These are phyloP conservation scores for Gari tellinella DNA, from an alignment of 2,888 invertebrate species.

Conservation along the genomic window DNA sequence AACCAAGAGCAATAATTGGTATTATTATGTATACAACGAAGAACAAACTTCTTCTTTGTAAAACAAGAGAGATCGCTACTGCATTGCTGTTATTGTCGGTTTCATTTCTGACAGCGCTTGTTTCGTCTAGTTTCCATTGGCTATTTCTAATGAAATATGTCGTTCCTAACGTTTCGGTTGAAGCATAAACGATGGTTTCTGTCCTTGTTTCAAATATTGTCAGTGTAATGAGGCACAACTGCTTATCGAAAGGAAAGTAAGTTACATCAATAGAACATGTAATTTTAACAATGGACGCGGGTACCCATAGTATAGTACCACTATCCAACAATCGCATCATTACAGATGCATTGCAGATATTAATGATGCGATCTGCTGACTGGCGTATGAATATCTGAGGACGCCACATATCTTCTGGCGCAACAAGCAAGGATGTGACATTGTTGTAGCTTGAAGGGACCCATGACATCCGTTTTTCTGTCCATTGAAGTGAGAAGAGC, in stretches of 20 bases:
- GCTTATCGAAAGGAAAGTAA: constrained; percentile 47
- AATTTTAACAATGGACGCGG: constrained; percentile 17
- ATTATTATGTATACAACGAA: constrained; percentile 35
- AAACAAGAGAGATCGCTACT: neutral
- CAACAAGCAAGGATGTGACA: constrained; percentile 11
- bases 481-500: constrained; percentile 19
- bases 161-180: neutral
- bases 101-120: neutral
- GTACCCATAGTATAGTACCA: constrained; percentile 29
- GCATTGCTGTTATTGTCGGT: neutral
- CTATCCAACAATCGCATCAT: constrained; percentile 7
- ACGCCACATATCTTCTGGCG: constrained; percentile 32
- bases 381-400: constrained; percentile 36
- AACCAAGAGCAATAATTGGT: constrained; percentile 33
- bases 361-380: constrained; percentile 6
- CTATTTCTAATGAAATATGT: constrained; percentile 23
- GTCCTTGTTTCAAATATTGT: neutral
- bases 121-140: constrained; percentile 24
- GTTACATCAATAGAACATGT: constrained; percentile 41
- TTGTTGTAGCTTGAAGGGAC: constrained; percentile 24
- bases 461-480: constrained; percentile 37
- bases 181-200: constrained; percentile 2
- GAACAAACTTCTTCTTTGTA: constrained; percentile 35
- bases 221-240: constrained; percentile 29
- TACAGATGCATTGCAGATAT: constrained; percentile 13